phyloP scores from a whole-genome alignment of 2,113 vertebrate genomes.

The Empidonax alnorum region DNA sequence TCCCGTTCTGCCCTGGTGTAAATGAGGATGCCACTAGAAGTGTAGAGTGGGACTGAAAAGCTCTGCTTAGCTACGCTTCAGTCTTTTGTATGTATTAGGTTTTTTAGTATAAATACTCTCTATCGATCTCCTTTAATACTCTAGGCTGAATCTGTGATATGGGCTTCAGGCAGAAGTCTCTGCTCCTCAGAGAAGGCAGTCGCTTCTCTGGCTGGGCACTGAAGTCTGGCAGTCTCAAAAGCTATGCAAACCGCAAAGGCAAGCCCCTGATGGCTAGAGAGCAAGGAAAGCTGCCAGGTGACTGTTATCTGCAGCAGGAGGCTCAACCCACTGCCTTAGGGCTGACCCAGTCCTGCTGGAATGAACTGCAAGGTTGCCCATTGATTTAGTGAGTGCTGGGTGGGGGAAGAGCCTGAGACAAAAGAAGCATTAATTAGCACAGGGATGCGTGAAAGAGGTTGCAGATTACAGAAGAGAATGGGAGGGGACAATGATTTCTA shows the following conservation, averaged over 20 bases:
- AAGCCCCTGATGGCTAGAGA: neutral
- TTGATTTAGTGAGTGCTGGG: neutral
- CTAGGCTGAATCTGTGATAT: neutral
- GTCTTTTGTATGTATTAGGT: neutral
- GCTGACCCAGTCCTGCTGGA: neutral
- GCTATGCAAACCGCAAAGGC: neutral
- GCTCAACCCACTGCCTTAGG: neutral
- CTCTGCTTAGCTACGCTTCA: rapidly evolving
- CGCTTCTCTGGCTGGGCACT: neutral
- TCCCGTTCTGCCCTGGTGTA: neutral
- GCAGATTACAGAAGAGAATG: neutral
- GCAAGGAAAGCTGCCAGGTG: neutral
- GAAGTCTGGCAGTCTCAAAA: neutral
- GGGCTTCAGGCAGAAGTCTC: neutral
- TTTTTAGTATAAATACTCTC: neutral
- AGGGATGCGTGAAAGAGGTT: neutral
- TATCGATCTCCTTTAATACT: neutral
- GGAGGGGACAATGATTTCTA: neutral
- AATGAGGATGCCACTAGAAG: neutral
- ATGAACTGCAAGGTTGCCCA: neutral
- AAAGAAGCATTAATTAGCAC: neutral
- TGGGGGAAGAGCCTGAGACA: neutral
- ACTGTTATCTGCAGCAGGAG: neutral
- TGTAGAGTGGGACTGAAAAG: neutral
- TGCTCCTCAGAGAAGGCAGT: neutral